phyloP scores from a whole-genome alignment of 2,113 vertebrate genomes.

The Probosciger aterrimus region DNA sequence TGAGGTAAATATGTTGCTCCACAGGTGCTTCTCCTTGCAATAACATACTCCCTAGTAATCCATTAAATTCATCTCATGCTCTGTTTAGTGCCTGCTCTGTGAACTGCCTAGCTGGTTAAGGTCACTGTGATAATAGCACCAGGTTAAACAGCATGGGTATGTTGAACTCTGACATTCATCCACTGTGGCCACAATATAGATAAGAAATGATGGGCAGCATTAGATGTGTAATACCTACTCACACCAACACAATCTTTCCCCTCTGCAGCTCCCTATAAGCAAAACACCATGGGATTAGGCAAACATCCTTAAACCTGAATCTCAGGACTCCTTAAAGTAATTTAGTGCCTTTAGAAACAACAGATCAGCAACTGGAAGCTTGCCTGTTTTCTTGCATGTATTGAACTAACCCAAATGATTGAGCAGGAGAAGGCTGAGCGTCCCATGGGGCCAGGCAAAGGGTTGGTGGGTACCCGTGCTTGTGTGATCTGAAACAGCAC shows the following conservation, averaged over 20 bases:
- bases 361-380: background rate
- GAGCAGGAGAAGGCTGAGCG: background rate
- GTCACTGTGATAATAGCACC: conserved; percentile 20
- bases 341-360: background rate
- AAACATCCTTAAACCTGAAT: background rate
- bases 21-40: conserved; percentile 64
- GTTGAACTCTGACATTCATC: conserved; percentile 12
- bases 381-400: background rate
- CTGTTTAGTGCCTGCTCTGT: conserved; percentile 35
- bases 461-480: background rate
- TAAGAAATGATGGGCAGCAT: background rate
- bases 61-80: conserved; percentile 51
- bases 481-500: background rate
- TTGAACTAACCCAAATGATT: background rate
- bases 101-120: conserved; percentile 45
- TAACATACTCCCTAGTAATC: conserved; percentile 48
- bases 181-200: background rate
- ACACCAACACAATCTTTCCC: rapidly evolving
- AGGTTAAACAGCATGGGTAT: conserved; percentile 46
- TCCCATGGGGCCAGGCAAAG: background rate
- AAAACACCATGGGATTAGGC: background rate
- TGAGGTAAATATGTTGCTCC: conserved; percentile 50
- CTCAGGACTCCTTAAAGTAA: background rate
- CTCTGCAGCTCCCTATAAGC: background rate
- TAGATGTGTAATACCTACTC: background rate